Evolutionary conservation across 2,797 vertebrate genomes (phyloP), one percentile per base, ranked within the genome.

Genomic region (Phataginus tetradactyla): DNA sequence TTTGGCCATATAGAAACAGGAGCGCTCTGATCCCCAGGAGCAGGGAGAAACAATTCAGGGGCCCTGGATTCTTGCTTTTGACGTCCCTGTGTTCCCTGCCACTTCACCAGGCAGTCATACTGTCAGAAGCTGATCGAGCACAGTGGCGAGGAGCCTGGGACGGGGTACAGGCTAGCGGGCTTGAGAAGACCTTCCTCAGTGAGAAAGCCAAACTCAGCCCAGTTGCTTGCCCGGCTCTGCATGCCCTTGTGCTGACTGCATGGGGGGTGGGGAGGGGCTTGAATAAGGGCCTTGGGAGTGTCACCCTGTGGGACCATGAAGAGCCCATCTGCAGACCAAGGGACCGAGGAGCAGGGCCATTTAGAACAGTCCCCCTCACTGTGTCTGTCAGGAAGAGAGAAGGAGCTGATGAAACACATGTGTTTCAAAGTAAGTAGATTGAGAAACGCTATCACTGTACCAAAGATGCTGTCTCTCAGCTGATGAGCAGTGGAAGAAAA

Each of bases 341-440:
- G 17, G 23, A 4, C 3, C 0, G 5, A 17, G 17, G 51, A 17
- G 51, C 71, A 11, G 49, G 29, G 6, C 0, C 29, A 29, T 23
- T 25, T 29, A 11, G 39, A 78, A 27, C 39, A 29, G 39, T 7
- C 11, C 21, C 37, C 27, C 69, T 68, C 5, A 5, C 51, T 17
- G 5, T 69, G 72, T 86, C 78, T 71, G 32, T 74, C 57, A 37
- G 17, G 69, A 64, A 77, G 72, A 57, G 37, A 77, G 61, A 69
- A 95, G 77, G 53, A 85, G 20, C 34, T 59, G 32, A 55, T 85
- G 39, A 53, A 71, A 91, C 29, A 32, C 80, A 5, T 2, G 5
- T 23, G 11, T 83, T 89, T 90, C 66, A 83, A 29, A 79, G 89
- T 69, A 59, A 87, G 49, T 66, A n/a, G 49, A n/a, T 15, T 13